Conservation (phyloP, 2,888 invertebrate genomes). For the Drosophila suboccidentalis region DNA sequence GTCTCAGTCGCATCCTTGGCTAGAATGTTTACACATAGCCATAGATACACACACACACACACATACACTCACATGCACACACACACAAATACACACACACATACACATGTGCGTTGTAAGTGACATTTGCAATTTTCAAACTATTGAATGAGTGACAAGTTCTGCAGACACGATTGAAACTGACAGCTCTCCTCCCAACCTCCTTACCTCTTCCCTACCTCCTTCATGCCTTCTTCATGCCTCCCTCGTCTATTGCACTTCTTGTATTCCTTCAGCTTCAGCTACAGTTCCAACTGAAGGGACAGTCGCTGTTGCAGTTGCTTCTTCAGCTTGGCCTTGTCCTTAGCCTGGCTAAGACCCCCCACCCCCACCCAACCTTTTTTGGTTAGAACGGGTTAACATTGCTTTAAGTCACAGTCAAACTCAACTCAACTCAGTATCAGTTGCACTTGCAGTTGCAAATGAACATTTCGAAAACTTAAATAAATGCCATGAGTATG, state of each 20-base stretch:
- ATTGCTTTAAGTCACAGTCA: conserved; percentile 22
- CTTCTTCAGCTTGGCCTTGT: conserved; percentile 23
- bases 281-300: conserved; percentile 21
- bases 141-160: conserved; percentile 84
- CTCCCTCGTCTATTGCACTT: conserved; percentile 9
- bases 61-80: conserved; percentile 29
- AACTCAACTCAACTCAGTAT: background rate
- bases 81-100: background rate
- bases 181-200: conserved; percentile 67
- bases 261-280: conserved; percentile 29
- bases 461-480: conserved; percentile 33
- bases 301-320: conserved; percentile 38
- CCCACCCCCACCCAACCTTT: too few species aligned
- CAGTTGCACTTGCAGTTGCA: conserved; percentile 1
- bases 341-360: conserved; percentile 14
- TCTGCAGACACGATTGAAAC: conserved; percentile 84
- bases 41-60: conserved; percentile 39
- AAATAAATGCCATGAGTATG: conserved; percentile 17
- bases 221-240: background rate
- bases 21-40: conserved; percentile 62
- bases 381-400: conserved; percentile 12
- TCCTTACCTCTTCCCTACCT: background rate
- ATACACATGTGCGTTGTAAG: conserved; percentile 69
- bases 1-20: conserved; percentile 72
- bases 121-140: conserved; percentile 84